Percentiles rank a stretch among this genome's conserved stretches.
These are phyloP conservation scores for Pseudorasbora parva DNA, from an alignment of 2,113 vertebrate species.

Conservation along the genomic window DNA sequence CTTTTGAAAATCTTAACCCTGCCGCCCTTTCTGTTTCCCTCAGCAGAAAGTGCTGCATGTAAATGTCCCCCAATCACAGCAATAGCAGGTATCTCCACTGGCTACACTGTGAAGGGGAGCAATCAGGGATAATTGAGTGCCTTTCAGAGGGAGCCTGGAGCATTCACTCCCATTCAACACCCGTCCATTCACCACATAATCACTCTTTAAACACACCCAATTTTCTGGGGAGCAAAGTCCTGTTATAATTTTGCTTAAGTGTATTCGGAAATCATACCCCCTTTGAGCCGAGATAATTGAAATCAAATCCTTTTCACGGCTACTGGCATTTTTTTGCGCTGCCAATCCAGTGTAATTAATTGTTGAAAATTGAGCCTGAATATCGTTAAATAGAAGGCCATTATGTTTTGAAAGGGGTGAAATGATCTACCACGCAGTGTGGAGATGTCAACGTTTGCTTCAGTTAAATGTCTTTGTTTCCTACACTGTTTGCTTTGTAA, in stretches of 20 bases:
- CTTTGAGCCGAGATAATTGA: slow-evolving; percentile 93
- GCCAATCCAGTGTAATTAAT: slow-evolving; percentile 88
- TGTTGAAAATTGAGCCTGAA: slow-evolving; percentile 93
- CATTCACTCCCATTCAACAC: slow-evolving; percentile 92
- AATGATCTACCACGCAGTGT: slow-evolving; percentile 90
- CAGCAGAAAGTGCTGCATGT: slow-evolving; percentile 90
- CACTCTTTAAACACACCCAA: slow-evolving; percentile 91
- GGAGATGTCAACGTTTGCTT: slow-evolving; percentile 87
- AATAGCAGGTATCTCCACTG: slow-evolving; percentile 95
- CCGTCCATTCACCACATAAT: slow-evolving; percentile 92
- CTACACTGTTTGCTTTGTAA: slow-evolving; percentile 99
- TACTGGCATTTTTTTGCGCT: slow-evolving; percentile 90
- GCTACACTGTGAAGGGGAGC: slow-evolving; percentile 89
- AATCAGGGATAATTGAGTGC: slow-evolving; percentile 97
- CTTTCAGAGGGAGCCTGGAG: slow-evolving; percentile 93
- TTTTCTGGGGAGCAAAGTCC: slow-evolving; percentile 91
- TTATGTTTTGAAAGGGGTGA: slow-evolving; percentile 92
- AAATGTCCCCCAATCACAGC: slow-evolving; percentile 94
- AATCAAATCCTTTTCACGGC: slow-evolving; percentile 94
- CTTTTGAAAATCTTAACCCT: slow-evolving; percentile 34
- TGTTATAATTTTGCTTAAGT: slow-evolving; percentile 94
- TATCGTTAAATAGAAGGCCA: slow-evolving; percentile 92
- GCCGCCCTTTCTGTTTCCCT: slow-evolving; percentile 59
- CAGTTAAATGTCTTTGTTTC: slow-evolving; percentile 99
- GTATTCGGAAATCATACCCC: slow-evolving; percentile 94